phyloP scores from a whole-genome alignment of 1,140 invertebrate species.

The Dysdera silvatica region DNA sequence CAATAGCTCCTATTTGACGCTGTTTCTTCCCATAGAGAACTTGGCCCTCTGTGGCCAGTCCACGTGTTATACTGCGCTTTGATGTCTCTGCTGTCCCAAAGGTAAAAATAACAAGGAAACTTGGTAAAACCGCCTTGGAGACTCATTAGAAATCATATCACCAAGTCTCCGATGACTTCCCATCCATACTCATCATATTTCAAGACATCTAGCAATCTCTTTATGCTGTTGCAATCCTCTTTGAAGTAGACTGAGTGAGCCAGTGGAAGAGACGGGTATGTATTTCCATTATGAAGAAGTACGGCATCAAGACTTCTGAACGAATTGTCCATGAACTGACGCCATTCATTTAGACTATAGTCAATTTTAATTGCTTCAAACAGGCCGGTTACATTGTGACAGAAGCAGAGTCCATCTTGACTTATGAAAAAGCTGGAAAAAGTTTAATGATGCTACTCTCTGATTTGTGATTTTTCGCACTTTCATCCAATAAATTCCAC shows the following conservation, averaged over 20 bases:
- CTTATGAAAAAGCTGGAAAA: conserved; percentile 26
- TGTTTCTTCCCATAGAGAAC: conserved; percentile 4
- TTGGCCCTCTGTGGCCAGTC: background rate
- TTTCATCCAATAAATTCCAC: conserved; percentile 10
- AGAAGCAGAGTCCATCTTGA: conserved; percentile 35
- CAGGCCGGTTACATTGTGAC: conserved; percentile 32
- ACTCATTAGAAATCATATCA: too few species aligned
- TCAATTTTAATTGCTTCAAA: conserved; percentile 36
- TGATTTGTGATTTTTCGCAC: conserved; percentile 18
- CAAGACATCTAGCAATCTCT: conserved; percentile 37
- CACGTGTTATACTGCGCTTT: background rate
- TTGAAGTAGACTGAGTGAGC: conserved; percentile 39
- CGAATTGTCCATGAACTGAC: conserved; percentile 39
- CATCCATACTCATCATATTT: conserved; percentile 39
- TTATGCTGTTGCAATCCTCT: conserved; percentile 38
- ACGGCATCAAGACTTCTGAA: conserved; percentile 39
- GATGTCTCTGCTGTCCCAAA: background rate
- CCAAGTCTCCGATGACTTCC: conserved; percentile 39
- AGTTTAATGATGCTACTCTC: conserved; percentile 17
- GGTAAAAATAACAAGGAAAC: too few species aligned
- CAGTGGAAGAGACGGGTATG: conserved; percentile 37
- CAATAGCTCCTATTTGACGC: conserved; percentile 18
- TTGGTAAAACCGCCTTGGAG: conserved; percentile 44
- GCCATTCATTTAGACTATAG: conserved; percentile 32
- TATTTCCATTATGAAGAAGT: conserved; percentile 41